Conservation (phyloP, 2,888 invertebrate species). For the Orthosia cruda region DNA sequence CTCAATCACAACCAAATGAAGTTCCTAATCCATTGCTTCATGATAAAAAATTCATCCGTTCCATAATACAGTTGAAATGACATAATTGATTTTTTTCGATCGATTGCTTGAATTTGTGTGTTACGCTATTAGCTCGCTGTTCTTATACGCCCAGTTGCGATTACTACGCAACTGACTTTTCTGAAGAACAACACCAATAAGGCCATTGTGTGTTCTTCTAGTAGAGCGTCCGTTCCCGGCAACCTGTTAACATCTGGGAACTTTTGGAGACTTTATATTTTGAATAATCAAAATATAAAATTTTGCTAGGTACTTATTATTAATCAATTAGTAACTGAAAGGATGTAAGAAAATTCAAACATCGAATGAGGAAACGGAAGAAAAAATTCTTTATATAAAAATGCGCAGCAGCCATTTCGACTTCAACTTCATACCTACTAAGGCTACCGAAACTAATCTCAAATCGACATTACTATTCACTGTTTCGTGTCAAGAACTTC, state of each 20-base stretch:
- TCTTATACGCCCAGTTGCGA: not conserved
- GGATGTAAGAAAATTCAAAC: not conserved
- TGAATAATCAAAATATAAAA: constrained; percentile 16
- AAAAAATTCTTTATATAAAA: constrained; percentile 21
- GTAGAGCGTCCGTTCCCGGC: not conserved
- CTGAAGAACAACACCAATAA: not conserved
- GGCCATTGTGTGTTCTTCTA: not conserved
- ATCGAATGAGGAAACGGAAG: not conserved
- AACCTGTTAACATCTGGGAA: too few species aligned
- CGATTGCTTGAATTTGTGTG: too few species aligned
- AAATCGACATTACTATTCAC: not conserved
- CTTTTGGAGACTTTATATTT: not conserved
- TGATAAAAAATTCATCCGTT: too few species aligned
- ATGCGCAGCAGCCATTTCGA: constrained; percentile 7
- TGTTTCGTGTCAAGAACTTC: not conserved
- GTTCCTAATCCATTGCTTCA: too few species aligned
- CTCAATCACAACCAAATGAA: too few species aligned
- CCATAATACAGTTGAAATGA: too few species aligned
- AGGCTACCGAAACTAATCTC: not conserved
- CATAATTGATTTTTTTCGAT: too few species aligned
- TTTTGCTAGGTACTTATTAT: constrained; percentile 12
- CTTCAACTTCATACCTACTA: constrained; percentile 20
- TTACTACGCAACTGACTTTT: not conserved
- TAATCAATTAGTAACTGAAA: constrained; percentile 22
- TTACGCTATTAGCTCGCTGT: too few species aligned